Percentiles rank a stretch among this genome's conserved stretches.
These are phyloP conservation scores for Hedya salicella DNA, from an alignment of 2,888 invertebrate species.

Conservation along the genomic window DNA sequence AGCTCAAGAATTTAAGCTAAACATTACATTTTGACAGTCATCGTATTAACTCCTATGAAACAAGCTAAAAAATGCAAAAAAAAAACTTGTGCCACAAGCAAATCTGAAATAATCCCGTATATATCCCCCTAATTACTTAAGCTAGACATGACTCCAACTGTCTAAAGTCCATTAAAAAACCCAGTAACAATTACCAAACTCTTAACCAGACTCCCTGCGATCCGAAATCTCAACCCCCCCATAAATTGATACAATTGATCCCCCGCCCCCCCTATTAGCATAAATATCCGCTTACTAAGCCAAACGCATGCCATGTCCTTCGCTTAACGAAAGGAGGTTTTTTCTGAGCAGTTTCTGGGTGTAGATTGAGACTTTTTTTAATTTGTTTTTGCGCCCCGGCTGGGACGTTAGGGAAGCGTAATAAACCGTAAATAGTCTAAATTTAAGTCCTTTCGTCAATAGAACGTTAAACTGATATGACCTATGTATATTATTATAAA, in stretches of 20 bases:
- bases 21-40: too few species aligned
- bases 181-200: constrained; percentile 37
- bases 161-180: constrained; percentile 44
- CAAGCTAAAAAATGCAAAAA: too few species aligned
- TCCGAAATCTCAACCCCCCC: constrained; percentile 61
- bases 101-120: too few species aligned
- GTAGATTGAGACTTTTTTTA: constrained; percentile 37
- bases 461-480: too few species aligned
- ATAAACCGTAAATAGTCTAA: neutral
- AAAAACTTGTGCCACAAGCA: too few species aligned
- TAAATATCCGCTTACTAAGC: constrained; percentile 72
- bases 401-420: constrained; percentile 4
- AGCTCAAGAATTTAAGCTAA: too few species aligned
- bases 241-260: constrained; percentile 71
- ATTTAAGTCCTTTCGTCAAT: neutral
- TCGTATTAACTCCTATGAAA: too few species aligned
- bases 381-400: constrained; percentile 30
- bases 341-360: constrained; percentile 40
- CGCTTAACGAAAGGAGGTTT: constrained; percentile 41
- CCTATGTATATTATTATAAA: too few species aligned
- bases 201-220: constrained; percentile 35
- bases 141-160: constrained; percentile 5
- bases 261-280: constrained; percentile 67
- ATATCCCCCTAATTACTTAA: constrained; percentile 25
- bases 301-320: constrained; percentile 55